Evolutionary conservation across 2,888 invertebrate species (phyloP), one percentile per base, ranked within the genome.

Genomic region (Anthoptus insignis): DNA sequence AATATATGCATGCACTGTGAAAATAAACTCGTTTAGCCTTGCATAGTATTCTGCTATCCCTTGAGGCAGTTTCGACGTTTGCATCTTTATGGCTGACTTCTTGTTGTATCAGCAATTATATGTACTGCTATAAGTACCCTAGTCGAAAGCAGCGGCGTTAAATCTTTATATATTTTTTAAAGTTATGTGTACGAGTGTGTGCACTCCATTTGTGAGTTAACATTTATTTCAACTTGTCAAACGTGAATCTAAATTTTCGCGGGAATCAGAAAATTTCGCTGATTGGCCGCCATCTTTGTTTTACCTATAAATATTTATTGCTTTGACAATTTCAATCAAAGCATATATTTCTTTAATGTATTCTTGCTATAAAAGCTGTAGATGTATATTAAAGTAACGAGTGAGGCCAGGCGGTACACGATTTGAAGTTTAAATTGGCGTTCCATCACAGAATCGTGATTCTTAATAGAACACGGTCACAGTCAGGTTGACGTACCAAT

Each of bases 401-500:
- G 69, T 68, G 66, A 73, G 73, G 73, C 67, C 72, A 68, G 66
- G 58, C 67, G 50, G 60, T 54, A 71, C 71, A 75, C 72, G 69
- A 71, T 54, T 69, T 66, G 53, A 49, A 61, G 53, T 54, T 63
- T 71, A 69, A 73, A 74, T 72, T 74, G 73, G 73, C 74, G 69
- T 74, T 66, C 72, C 69, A 61, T 45, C 64, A 64, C 39, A 64
- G 67, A 69, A 65, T 74, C 73, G 70, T 71, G 73, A 56, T 68
- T 71, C 66, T 65, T 59, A 74, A 71, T 70, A 70, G 70, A 73
- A 67, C 67, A 77, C 78, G 72, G 77, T 77, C 79, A 76, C 81
- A 77, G 79, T 76, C 81, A 81, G 81, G 82, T 84, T 85, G 82
- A 84, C 78, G 83, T 79, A 77, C 84, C 82, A 84, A 86, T 86